These are phyloP conservation scores for Echeneis naucrates DNA, from an alignment of 2,797 vertebrate genomes.

Conservation along the genomic window DNA sequence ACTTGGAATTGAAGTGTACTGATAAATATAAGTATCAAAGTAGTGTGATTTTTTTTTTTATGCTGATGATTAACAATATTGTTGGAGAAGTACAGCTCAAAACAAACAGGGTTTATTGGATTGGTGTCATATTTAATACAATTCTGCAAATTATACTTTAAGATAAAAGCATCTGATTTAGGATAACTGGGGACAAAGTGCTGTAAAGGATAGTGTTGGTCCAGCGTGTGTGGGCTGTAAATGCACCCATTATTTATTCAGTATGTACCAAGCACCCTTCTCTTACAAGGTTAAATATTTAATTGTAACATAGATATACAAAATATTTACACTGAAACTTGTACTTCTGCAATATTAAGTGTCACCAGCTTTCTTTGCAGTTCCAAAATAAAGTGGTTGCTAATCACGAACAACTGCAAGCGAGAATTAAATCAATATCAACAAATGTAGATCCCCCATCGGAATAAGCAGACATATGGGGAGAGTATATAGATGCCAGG, in stretches of 20 bases:
- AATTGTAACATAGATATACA: neutral
- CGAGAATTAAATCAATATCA: constrained; percentile 9
- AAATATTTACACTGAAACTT: neutral
- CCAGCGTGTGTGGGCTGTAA: neutral
- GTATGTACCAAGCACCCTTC: neutral
- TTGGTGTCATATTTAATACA: too few species aligned
- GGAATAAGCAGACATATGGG: constrained; percentile 2
- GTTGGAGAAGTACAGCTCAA: neutral
- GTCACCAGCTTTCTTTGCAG: neutral
- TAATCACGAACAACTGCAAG: neutral
- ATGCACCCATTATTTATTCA: neutral
- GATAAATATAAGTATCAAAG: too few species aligned
- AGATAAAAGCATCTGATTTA: neutral
- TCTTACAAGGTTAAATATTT: neutral
- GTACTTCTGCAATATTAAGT: neutral
- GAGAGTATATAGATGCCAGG: neutral
- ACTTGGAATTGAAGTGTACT: neutral
- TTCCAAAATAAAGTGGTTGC: neutral
- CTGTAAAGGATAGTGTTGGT: neutral
- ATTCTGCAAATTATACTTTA: too few species aligned
- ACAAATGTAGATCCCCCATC: neutral
- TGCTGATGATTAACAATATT: neutral
- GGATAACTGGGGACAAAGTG: neutral
- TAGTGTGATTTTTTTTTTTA: neutral
- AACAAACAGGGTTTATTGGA: neutral